These are phyloP conservation scores for Melitaea cinxia DNA, from an alignment of 1,140 invertebrate genomes.

Conservation along the genomic window DNA sequence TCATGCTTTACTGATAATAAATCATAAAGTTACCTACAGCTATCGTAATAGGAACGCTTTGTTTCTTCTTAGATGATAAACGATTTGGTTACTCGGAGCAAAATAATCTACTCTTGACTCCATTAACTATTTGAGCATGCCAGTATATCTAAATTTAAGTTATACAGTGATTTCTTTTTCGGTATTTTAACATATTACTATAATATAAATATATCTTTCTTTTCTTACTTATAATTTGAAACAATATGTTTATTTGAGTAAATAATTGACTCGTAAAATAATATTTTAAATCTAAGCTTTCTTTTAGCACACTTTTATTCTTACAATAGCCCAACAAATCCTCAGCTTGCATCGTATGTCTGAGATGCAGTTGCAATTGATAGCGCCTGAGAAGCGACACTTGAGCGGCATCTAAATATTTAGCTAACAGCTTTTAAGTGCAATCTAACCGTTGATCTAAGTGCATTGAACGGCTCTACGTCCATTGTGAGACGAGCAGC, in stretches of 20 bases:
- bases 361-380: background rate
- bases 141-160: background rate
- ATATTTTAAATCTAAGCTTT: too few species aligned
- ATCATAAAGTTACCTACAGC: constrained; percentile 13
- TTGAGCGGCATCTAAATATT: constrained; percentile 25
- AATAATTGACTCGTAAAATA: too few species aligned
- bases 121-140: background rate
- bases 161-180: background rate
- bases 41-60: constrained; percentile 39
- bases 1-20: constrained; percentile 5
- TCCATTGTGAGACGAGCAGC: constrained; percentile 52
- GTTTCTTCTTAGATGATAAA: constrained; percentile 51
- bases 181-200: too few species aligned
- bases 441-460: constrained; percentile 64
- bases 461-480: constrained; percentile 61
- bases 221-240: too few species aligned
- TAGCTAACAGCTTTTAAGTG: constrained; percentile 39
- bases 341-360: background rate
- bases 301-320: too few species aligned
- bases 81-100: constrained; percentile 46
- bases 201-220: too few species aligned
- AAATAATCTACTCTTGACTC: constrained; percentile 50
- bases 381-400: constrained; percentile 6
- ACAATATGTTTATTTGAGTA: too few species aligned
- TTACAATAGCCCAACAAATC: background rate